Base-by-base conservation (phyloP, 2,888 invertebrate genomes). In the Tetragnatha montana region DNA sequence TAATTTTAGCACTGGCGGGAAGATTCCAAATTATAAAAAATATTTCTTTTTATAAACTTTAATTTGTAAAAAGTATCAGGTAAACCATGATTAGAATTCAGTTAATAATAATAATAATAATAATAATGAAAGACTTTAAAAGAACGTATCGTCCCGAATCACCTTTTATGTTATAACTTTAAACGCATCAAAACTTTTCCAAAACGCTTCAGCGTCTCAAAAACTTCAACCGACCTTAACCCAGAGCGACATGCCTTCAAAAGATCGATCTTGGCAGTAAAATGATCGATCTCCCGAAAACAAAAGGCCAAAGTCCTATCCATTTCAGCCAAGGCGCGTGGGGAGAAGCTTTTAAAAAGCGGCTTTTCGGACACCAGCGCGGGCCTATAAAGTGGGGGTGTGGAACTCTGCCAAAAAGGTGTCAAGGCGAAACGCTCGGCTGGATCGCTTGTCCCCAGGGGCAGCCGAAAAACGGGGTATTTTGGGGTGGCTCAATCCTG, bases 361-460 rank as follows among this genome's bases (percentile, higher is more conserved):
- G 60, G 10, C 60, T 60, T 60, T 60, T 60, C 12, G 60, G 60
- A 60, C 60, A 60, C 60, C 35, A 10, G 4, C 17, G 60, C 17
- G 60, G 12, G 60, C 60, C 60, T 17, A 10, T 12, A 17, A 60
- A 10, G 60, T 35, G 35, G 60, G 14, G 19, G 73, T 10, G 79
- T 85, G 85, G 85, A 85, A 85, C 85, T 71, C 71, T 85, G 85
- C 85, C 85, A 85, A 85, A 49, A 85, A 85, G 79, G 85, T 85
- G 85, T 85, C 85, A 79, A 71, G 71, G 50, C 60, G 19, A 35
- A 50, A 6, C 79, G 85, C 79, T 79, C 79, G 68, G 71, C 51
- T 85, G 85, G 19, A n/a, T 79, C 76, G 22, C 76, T 79, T 79
- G 79, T 79, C 85, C 78, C 85, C 12, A 49, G 71, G 76, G 85